phyloP scores from a whole-genome alignment of 2,113 vertebrate species.

The Ovis canadensis region DNA sequence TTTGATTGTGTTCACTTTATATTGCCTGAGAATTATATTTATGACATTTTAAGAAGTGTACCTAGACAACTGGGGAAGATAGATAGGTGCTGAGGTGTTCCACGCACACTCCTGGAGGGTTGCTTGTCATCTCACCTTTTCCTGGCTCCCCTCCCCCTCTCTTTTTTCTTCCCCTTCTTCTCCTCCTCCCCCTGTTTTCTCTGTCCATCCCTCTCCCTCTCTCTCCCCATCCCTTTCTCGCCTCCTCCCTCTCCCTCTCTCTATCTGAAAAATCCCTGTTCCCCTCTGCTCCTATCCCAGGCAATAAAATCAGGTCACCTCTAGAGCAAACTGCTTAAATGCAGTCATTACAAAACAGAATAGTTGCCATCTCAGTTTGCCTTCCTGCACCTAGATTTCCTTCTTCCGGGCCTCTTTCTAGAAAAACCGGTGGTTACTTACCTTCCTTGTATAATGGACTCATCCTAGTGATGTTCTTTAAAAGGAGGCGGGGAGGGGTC shows the following conservation, averaged over 20 bases:
- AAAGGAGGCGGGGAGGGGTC: not conserved
- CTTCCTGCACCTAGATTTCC: not conserved
- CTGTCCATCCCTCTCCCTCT: not conserved
- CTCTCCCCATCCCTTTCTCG: not conserved
- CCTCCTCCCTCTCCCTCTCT: not conserved
- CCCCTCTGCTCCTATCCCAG: not conserved
- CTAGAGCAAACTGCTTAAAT: not conserved
- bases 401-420: not conserved
- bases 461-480: not conserved
- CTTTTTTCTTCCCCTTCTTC: fast-evolving
- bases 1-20: not conserved
- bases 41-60: not conserved
- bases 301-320: not conserved
- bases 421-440: not conserved
- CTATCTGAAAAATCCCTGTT: not conserved
- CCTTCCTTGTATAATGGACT: not conserved
- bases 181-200: not conserved
- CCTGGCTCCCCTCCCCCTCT: not conserved
- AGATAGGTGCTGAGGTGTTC: not conserved
- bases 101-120: not conserved
- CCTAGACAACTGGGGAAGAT: not conserved
- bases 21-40: not conserved
- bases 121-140: not conserved
- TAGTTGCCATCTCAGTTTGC: not conserved
- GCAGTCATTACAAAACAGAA: not conserved